These are phyloP conservation scores for Callocephalon fimbriatum DNA, from an alignment of 2,113 vertebrate genomes.

Conservation along the genomic window DNA sequence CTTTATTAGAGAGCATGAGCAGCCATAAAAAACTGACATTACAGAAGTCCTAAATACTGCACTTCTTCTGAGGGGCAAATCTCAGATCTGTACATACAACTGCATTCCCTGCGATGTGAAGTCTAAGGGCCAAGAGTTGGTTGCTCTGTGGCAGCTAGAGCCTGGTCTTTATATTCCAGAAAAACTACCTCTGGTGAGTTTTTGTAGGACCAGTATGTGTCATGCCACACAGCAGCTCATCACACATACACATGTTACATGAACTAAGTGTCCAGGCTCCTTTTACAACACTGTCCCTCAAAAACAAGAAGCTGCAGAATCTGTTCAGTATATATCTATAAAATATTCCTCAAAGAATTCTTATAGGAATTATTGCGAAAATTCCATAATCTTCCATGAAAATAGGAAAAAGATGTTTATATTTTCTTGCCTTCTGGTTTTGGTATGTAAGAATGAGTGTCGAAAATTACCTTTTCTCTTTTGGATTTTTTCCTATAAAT, in stretches of 20 bases:
- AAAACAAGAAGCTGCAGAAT: neutral
- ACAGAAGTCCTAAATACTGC: neutral
- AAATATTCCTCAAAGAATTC: neutral
- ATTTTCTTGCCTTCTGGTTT: neutral
- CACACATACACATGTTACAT: rapidly evolving
- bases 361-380: neutral
- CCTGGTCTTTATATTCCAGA: neutral
- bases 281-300: neutral
- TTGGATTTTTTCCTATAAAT: neutral
- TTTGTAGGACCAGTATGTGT: neutral
- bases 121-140: neutral
- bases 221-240: neutral
- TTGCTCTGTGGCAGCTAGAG: neutral
- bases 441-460: neutral
- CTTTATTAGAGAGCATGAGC: neutral
- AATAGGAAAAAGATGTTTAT: neutral
- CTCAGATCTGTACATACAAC: neutral
- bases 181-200: neutral
- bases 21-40: neutral
- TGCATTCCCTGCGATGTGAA: neutral
- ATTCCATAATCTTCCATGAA: neutral
- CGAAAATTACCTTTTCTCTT: neutral
- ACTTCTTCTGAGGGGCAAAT: neutral
- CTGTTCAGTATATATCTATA: neutral
- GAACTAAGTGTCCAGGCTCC: neutral